phyloP scores from a whole-genome alignment of 2,888 invertebrate genomes.

The Neoaliturus tenellus region DNA sequence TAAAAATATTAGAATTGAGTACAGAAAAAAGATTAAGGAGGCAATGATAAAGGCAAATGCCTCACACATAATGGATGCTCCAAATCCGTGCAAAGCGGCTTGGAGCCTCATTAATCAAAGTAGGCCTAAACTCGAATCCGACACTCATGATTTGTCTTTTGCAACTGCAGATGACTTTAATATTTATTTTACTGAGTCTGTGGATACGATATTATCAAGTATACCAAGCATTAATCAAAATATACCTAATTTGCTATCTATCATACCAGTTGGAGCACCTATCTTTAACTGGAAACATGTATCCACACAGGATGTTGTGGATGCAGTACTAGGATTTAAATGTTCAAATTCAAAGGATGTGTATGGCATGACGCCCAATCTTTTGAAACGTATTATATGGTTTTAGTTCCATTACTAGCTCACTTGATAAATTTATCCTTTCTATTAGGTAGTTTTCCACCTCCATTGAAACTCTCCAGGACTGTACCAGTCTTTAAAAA shows the following conservation, averaged over 20 bases:
- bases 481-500: constrained; percentile 32
- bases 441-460: neutral
- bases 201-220: neutral
- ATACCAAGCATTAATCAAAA: neutral
- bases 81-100: constrained; percentile 38
- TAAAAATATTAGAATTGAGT: neutral
- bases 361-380: constrained; percentile 12
- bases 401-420: neutral
- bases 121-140: neutral
- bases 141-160: neutral
- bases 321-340: constrained; percentile 19
- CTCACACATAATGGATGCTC: neutral
- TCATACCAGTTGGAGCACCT: neutral
- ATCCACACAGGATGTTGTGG: neutral
- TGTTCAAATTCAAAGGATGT: constrained; percentile 24
- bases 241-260: neutral
- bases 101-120: neutral
- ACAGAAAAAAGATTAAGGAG: constrained; percentile 1
- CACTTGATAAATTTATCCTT: constrained; percentile 1
- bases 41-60: constrained; percentile 37
- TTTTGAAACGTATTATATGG: neutral
- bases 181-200: neutral
- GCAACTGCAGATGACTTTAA: neutral
- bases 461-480: constrained; percentile 31
- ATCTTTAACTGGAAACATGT: neutral